phyloP scores from a whole-genome alignment of 2,797 vertebrate species.

The Crypturellus tataupa region DNA sequence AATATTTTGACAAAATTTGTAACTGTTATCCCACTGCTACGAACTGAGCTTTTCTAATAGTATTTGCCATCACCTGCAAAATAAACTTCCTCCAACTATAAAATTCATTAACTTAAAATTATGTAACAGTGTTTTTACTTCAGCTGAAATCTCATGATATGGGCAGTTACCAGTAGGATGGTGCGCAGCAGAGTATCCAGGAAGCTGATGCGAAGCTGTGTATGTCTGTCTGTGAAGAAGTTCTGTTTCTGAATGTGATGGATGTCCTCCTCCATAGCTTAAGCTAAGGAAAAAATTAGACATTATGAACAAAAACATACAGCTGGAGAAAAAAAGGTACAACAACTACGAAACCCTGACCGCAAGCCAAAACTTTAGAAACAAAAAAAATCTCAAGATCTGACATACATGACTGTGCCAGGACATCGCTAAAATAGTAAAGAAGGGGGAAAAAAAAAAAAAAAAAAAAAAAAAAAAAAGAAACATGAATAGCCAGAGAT shows the following conservation, averaged over 20 bases:
- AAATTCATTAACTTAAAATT: background rate
- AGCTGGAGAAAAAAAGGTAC: background rate
- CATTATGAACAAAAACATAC: conserved; percentile 50
- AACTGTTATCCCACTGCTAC: background rate
- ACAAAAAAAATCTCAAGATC: background rate
- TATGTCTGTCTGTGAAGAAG: conserved; percentile 94
- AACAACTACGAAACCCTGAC: conserved; percentile 8
- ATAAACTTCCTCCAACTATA: background rate
- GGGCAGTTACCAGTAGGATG: conserved; percentile 88
- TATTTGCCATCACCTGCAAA: background rate
- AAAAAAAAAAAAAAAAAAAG: background rate
- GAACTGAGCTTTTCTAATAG: background rate
- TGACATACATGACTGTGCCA: background rate
- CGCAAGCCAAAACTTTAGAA: background rate
- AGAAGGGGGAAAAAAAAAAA: background rate
- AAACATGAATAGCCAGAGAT: background rate
- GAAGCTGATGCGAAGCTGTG: conserved; percentile 90
- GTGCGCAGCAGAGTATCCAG: conserved; percentile 91
- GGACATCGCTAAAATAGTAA: background rate
- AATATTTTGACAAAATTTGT: background rate
- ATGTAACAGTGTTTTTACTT: background rate
- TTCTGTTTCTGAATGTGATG: conserved; percentile 91
- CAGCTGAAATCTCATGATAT: background rate
- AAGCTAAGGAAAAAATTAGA: conserved; percentile 82
- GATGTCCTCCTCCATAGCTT: conserved; percentile 93